A percentile compares a stretch with the other conserved stretches of the same genome.
Evolutionary conservation across 1,140 invertebrate species (phyloP).

Genomic region (Sinella curviseta): DNA sequence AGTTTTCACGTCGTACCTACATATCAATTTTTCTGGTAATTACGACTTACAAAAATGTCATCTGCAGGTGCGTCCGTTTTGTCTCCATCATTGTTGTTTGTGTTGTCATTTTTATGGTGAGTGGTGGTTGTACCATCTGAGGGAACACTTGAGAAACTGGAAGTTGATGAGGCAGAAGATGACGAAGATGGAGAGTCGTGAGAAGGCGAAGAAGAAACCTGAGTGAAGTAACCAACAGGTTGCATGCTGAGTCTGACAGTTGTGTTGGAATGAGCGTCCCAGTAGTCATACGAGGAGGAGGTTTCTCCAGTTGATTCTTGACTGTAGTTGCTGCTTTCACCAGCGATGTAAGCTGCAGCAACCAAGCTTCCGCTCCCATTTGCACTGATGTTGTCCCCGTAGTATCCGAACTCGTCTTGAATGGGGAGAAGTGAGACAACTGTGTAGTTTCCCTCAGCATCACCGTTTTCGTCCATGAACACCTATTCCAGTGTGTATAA

Average conservation of each 20-base stretch:
- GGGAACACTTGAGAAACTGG: not conserved
- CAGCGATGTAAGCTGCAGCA: not conserved
- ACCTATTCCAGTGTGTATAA: no score
- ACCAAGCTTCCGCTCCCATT: not conserved
- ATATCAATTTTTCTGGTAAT: not conserved
- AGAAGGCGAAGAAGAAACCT: not conserved
- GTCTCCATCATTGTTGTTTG: not conserved
- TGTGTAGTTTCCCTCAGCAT: constrained; percentile 88
- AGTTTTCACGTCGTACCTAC: not conserved
- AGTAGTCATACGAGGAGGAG: not conserved
- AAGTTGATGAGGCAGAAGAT: not conserved
- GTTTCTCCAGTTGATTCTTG: no score
- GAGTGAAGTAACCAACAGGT: constrained; percentile 69
- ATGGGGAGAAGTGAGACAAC: constrained; percentile 63
- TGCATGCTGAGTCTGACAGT: constrained; percentile 64
- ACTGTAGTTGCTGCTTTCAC: not conserved
- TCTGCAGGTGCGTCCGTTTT: not conserved
- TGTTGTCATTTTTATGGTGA: not conserved
- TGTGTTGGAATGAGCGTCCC: constrained; percentile 32
- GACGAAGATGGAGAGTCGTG: not conserved
- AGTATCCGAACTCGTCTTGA: not conserved
- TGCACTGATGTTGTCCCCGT: not conserved
- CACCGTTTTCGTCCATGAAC: constrained; percentile 80
- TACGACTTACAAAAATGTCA: not conserved
- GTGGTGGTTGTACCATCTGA: not conserved